Evolutionary conservation across 1,140 invertebrate genomes (phyloP), one percentile per base, ranked within the genome.

Genomic region (Agraylea sexmaculata): DNA sequence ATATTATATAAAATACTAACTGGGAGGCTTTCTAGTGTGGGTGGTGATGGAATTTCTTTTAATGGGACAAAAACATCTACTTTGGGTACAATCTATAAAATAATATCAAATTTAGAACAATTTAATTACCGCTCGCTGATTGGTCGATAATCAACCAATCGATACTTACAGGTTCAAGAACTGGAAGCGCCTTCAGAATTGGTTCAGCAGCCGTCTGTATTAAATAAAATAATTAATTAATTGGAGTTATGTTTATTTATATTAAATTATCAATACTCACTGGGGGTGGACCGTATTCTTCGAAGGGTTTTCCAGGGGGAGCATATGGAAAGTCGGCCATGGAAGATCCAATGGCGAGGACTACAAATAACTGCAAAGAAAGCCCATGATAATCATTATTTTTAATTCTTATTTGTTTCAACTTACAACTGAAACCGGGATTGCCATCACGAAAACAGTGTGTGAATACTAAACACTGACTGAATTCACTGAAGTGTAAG

Each of bases 261-360:
- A n/a, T n/a, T n/a, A n/a, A n/a, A n/a, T n/a, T n/a, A n/a, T n/a
- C n/a, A n/a, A n/a, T n/a, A n/a, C n/a, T n/a, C n/a, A n/a, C 20
- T 7, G 34, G 34, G 12, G 18, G n/a, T n/a, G n/a, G 20, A 3
- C 34, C 34, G 25, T 36, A 36, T 22, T 22, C 16, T 36, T 22
- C 34, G 18, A 36, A 36, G 3, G 34, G 34, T n/a, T 12, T 20
- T 18, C 8, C 32, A 6, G n/a, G n/a, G n/a, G 32, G 15, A 4
- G 34, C 12, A 22, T 36, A 36, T 8, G 34, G 34, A 36, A 22
- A 36, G 25, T 36, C 34, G 5, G 34, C 34, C 4, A 20, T 4
- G 6, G 21, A 20, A 36, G 7, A 36, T 22, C 34, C 34, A 22
- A 36, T 2, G 10, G 15, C 7, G 12, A 36, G 15, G 16, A 36